Percentiles rank a stretch among this genome's conserved stretches.
Evolutionary conservation across 2,113 vertebrate species (phyloP).

Genomic region (Buteo buteo): DNA sequence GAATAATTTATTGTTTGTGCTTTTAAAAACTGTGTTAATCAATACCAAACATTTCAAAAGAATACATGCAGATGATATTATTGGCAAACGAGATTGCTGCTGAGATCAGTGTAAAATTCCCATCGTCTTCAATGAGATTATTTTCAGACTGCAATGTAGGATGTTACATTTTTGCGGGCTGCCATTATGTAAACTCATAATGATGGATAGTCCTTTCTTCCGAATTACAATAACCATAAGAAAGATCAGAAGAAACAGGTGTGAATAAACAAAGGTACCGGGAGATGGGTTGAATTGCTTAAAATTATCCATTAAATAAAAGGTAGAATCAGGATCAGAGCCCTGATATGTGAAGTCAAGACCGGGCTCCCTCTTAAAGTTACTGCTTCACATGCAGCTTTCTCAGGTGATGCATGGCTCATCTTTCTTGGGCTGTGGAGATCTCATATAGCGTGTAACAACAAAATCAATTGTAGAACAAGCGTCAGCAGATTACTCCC

Average conservation of each 20-base stretch:
- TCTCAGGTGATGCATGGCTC: not conserved
- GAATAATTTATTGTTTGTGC: slow-evolving; percentile 30
- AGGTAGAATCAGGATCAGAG: not conserved
- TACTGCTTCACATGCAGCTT: not conserved
- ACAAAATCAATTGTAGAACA: slow-evolving; percentile 5
- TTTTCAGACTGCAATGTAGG: not conserved
- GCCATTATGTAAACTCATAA: not conserved
- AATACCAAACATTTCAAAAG: slow-evolving; percentile 24
- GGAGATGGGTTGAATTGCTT: not conserved
- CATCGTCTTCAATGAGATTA: not conserved
- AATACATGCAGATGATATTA: not conserved
- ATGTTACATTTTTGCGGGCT: not conserved
- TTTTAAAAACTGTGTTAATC: slow-evolving; percentile 32
- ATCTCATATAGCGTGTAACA: not conserved
- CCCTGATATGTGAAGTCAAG: not conserved
- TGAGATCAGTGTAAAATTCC: not conserved
- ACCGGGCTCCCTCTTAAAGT: not conserved
- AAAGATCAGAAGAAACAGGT: not conserved
- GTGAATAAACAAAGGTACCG: not conserved
- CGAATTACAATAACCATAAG: not conserved
- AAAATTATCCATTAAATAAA: not conserved
- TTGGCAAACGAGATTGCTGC: not conserved
- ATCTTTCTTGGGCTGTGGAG: not conserved
- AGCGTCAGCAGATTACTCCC: not conserved
- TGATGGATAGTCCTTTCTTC: not conserved